Evolutionary conservation across 2,888 invertebrate genomes (phyloP), one percentile per base, ranked within the genome.

Genomic region (Agriopis aurantiaria): DNA sequence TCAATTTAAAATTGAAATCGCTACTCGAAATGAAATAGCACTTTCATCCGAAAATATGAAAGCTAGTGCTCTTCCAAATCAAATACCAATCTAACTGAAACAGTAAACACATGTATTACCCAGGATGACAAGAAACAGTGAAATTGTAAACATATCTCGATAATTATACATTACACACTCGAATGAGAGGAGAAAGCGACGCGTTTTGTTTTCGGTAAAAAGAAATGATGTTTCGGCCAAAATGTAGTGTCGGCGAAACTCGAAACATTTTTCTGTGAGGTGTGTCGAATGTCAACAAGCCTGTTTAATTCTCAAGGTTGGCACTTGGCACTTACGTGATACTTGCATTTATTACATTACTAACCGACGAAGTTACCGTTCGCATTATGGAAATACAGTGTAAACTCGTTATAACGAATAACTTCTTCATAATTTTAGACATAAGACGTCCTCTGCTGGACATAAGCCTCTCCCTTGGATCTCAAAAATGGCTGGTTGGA

Each of bases 131-230:
- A 68, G 72, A 71, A 73, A 60, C 49, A 69, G 77, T 59, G 75
- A 77, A 77, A 77, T 77, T 68, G 74, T 69, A 71, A 69, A 74
- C 75, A 75, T 53, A 70, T 68, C 68, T 48, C 58, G 73, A 62
- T 75, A 72, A 77, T 75, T 73, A 73, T 65, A 51, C 58, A 70
- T 69, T 33, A 68, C 60, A 68, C 60, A 68, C 57, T 59, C 45
- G 53, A 52, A 48, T 53, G 33, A 45, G 62, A 46, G 58, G 69
- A 53, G 72, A 75, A 75, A 75, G 74, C 53, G 48, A 63, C 52
- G 11, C 49, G 14, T 60, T 63, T 64, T 71, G 72, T 75, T 72
- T 73, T 64, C 45, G 61, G 52, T 40, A 43, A 70, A 60, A 68
- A 69, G 56, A 51, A 56, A 71, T 23, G 43, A 69, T 60, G 58